Evolutionary conservation across 2,888 invertebrate genomes (phyloP), one percentile per base, ranked within the genome.

Genomic region (Melikaiella ostensackeni): DNA sequence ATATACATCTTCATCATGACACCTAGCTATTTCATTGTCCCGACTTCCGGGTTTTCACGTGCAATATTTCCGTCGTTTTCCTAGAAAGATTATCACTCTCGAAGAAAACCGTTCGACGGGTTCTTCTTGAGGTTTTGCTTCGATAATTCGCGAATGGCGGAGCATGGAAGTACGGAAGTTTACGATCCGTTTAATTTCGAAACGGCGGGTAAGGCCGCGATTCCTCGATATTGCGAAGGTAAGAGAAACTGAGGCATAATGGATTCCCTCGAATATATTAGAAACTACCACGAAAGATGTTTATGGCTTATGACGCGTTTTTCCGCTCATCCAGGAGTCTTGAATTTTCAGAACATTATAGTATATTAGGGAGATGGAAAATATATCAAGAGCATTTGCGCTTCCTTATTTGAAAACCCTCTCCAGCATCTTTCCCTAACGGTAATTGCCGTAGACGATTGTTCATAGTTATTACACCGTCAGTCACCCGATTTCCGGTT

Each of bases 101-200:
- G 24, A 59, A 59, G 59, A 27, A 59, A 59, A 59, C 24, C 27
- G 27, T 59, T 59, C 27, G 7, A 21, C 21, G 35, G 35, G 38
- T 59, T 57, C 59, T 24, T 74, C 74, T 55, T 11, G 74, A 24
- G 66, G 46, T 79, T 75, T 76, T 77, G 75, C 75, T 76, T 74
- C 46, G 30, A 70, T 70, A 50, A 70, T 50, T 70, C 46, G 50
- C 46, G 27, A 70, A 38, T 64, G 64, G 19, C 35, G 35, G n/a
- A 55, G 73, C 74, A 27, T 27, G 62, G 76, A 78, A 79, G 78
- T 78, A 79, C 76, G 79, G 75, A 81, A 80, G 78, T 80, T 78
- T 77, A 80, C 79, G 79, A 78, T 78, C 74, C 78, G 76, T 79
- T 81, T 79, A 81, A 81, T 81, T 79, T 77, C 76, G 76, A 63